Conservation (phyloP, 2,888 invertebrate species). For the Dynastes maya region DNA sequence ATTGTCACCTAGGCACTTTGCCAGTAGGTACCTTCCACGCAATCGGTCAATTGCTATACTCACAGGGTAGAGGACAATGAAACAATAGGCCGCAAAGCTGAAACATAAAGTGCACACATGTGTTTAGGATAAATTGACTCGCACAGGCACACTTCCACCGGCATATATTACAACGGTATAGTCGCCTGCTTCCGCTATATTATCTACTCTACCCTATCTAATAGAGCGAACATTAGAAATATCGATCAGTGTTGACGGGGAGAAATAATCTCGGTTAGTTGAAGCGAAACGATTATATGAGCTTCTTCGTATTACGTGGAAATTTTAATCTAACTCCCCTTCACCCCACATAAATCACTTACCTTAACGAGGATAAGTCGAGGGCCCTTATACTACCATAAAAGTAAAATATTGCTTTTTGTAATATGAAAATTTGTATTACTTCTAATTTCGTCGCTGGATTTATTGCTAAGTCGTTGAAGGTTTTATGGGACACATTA, state of each 20-base stretch:
- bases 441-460: neutral
- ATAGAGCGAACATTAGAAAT: slow-evolving; percentile 18
- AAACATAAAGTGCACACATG: slow-evolving; percentile 11
- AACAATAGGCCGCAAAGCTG: neutral
- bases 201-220: slow-evolving; percentile 1
- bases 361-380: neutral
- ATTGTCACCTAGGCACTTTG: neutral
- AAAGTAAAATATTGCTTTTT: slow-evolving; percentile 2
- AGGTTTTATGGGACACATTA: too few relatives aligned
- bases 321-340: slow-evolving; percentile 17
- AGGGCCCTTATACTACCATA: neutral
- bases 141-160: neutral
- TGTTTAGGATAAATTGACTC: neutral
- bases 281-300: slow-evolving; percentile 3
- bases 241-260: slow-evolving; percentile 6
- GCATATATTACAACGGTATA: neutral
- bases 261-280: slow-evolving; percentile 23
- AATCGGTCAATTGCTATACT: neutral
- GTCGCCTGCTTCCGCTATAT: slow-evolving; percentile 18
- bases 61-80: neutral
- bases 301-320: slow-evolving; percentile 5
- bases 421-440: neutral
- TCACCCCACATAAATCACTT: slow-evolving; percentile 20
- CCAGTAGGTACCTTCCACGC: neutral
- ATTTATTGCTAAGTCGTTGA: too few relatives aligned